Percentiles rank a stretch among this genome's conserved stretches.
Evolutionary conservation across 1,140 invertebrate species (phyloP).

Genomic region (Drosophila simulans): DNA sequence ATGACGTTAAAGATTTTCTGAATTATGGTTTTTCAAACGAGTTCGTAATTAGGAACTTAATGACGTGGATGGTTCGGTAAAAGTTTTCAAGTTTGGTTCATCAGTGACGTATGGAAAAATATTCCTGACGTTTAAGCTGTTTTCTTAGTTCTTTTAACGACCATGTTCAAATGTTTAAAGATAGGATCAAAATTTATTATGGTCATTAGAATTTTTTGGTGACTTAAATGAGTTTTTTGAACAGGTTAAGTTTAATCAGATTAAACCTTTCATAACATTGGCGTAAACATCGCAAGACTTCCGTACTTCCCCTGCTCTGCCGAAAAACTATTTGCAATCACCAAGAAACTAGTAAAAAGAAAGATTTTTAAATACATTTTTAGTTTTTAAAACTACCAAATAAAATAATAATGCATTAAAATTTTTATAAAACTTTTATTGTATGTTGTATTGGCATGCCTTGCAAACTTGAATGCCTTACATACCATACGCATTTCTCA

Average conservation of each 20-base stretch:
- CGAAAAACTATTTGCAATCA: slow-evolving; percentile 9
- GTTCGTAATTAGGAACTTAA: background rate
- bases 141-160: background rate
- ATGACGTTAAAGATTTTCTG: background rate
- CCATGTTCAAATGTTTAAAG: background rate
- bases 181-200: background rate
- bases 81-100: background rate
- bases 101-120: background rate
- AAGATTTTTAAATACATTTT: too few relatives aligned
- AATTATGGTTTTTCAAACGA: background rate
- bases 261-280: slow-evolving; percentile 10
- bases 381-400: too few relatives aligned
- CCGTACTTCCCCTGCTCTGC: slow-evolving; percentile 23
- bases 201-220: background rate
- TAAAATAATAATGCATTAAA: too few relatives aligned
- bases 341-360: background rate
- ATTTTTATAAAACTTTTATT: too few relatives aligned
- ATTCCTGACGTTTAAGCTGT: slow-evolving; percentile 8
- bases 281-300: slow-evolving; percentile 6
- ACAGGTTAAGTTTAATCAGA: slow-evolving; percentile 28
- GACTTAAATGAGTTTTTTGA: background rate
- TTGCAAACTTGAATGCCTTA: too few relatives aligned
- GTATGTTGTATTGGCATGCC: too few relatives aligned
- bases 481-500: slow-evolving; percentile 5
- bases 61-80: slow-evolving; percentile 7